These are phyloP conservation scores for Mormoops blainvillei DNA, from an alignment of 2,113 vertebrate species.

Conservation along the genomic window DNA sequence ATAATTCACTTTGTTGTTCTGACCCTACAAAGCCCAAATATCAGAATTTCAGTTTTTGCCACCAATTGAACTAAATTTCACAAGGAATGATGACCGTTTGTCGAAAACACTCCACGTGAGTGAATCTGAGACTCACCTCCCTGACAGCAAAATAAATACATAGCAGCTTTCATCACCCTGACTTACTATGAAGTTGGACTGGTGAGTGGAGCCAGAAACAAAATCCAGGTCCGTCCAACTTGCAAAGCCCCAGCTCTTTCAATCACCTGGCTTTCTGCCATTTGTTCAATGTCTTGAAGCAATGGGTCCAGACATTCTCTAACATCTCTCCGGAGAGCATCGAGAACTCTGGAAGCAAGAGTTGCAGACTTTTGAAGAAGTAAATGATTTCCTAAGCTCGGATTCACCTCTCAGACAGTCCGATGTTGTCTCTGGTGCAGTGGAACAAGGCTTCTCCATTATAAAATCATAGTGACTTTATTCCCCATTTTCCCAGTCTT, in stretches of 20 bases:
- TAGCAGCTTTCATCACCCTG: rapidly evolving
- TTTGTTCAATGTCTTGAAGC: background rate
- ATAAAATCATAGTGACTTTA: slow-evolving; percentile 64
- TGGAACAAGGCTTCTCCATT: slow-evolving; percentile 72
- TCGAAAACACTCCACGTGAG: rapidly evolving
- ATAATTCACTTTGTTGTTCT: background rate
- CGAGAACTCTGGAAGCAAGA: slow-evolving; percentile 67
- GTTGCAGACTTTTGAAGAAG: slow-evolving; percentile 66
- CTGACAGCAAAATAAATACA: background rate
- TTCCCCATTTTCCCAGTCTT: slow-evolving; percentile 70
- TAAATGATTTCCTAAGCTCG: slow-evolving; percentile 73
- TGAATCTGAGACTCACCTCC: rapidly evolving
- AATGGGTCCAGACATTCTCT: slow-evolving; percentile 17
- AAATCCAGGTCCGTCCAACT: too few species aligned
- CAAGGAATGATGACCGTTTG: background rate
- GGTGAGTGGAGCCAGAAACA: background rate
- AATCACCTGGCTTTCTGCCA: background rate
- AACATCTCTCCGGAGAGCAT: slow-evolving; percentile 43
- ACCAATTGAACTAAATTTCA: background rate
- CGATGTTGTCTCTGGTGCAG: slow-evolving; percentile 65
- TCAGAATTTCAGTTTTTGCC: background rate
- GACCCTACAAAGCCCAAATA: background rate
- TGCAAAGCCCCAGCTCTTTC: background rate
- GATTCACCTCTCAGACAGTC: slow-evolving; percentile 66
- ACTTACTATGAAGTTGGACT: background rate